phyloP scores from a whole-genome alignment of 2,797 vertebrate genomes.

The Spizella passerina region DNA sequence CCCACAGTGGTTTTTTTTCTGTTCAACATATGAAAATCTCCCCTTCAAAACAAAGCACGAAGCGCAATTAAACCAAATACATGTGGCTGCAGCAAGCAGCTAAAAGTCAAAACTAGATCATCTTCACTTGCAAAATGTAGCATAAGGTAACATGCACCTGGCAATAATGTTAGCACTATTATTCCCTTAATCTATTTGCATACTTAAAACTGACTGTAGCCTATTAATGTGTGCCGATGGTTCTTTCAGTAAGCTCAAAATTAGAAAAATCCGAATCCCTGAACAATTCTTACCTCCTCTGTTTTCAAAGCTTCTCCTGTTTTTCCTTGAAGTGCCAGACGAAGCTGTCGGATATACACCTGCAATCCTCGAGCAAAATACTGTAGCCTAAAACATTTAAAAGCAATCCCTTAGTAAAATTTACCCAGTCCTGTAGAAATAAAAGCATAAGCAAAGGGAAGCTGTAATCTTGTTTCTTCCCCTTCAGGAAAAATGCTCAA shows the following conservation, averaged over 20 bases:
- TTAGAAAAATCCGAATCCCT: background rate
- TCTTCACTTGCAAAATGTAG: background rate
- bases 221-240: background rate
- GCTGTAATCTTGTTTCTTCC: background rate
- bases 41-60: background rate
- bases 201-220: background rate
- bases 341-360: slow-evolving; percentile 95
- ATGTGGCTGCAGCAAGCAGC: background rate
- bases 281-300: slow-evolving; percentile 84
- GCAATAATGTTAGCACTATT: background rate
- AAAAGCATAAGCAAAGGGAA: background rate
- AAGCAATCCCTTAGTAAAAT: background rate
- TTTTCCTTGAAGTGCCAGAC: slow-evolving; percentile 96
- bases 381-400: slow-evolving; percentile 84
- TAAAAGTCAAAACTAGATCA: background rate
- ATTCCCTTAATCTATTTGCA: background rate
- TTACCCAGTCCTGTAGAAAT: background rate
- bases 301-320: slow-evolving; percentile 97
- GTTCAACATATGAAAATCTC: background rate
- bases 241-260: background rate
- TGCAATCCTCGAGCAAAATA: slow-evolving; percentile 97
- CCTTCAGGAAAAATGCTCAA: background rate
- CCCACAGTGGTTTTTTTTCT: background rate
- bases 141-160: background rate
- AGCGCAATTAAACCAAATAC: background rate